Base-by-base conservation (phyloP, 2,888 invertebrate species). In the Prostheceraeus crozeri region DNA sequence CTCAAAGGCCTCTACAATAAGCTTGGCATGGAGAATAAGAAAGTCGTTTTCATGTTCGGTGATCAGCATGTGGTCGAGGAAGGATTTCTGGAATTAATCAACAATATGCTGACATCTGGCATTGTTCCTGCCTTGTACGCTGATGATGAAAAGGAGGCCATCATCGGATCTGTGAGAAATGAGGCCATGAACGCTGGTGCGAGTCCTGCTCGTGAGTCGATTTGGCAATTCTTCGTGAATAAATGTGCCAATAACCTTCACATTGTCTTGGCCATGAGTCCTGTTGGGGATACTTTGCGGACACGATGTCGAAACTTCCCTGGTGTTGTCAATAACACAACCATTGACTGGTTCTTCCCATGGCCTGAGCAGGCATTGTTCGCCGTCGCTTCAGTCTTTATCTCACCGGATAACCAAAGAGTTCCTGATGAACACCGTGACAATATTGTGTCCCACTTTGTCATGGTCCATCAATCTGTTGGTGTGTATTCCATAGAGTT, bases 321-420 rank as follows among this genome's bases (percentile, higher is more conserved):
- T 0, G 89, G 89, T 0, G 79, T 91, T 48, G 88, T 91, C 35
- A 90, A 89, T 71, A 88, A 87, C 71, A 87, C 89, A 0, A 87
- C 85, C 35, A 89, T 91, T 64, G 89, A 91, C 75, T 91, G 90
- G 90, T 84, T 89, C 72, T 89, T 87, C 75, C 85, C 89, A 0
- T 91, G 91, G 91, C 89, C 91, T 0, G 82, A 84, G 65, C 87
- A 90, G 73, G 91, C 91, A 0, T 73, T 91, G 51, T 79, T 84
- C 57, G 87, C 89, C 0, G 89, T 91, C 0, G 90, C 90, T 0
- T 84, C 85, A 59, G 84, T 86, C 1, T 87, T 84, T 69, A 79
- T 91, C 25, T 30, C 33, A 2, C 55, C 55, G 4, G 55, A 55
- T 14, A 55, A 55, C 36, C 55, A 55, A 35, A 6, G 23, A 19